A percentile compares a stretch with the other conserved stretches of the same genome.
phyloP scores from a whole-genome alignment of 2,888 invertebrate species.

The Sminthurinus aureus region DNA sequence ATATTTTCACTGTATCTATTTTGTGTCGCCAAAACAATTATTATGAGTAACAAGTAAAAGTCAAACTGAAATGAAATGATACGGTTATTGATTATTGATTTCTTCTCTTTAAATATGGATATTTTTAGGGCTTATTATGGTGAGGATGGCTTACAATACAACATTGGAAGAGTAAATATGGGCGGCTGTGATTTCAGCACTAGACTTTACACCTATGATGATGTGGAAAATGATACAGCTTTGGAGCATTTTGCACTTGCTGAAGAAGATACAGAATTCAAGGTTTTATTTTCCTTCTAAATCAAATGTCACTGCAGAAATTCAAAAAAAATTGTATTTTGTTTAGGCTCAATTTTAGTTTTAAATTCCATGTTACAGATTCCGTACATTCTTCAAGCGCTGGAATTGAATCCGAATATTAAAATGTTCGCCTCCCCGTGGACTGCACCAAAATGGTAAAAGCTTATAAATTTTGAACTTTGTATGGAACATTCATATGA shows the following conservation, averaged over 20 bases:
- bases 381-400: slow-evolving; percentile 47
- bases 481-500: too few relatives aligned
- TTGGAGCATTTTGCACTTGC: slow-evolving; percentile 42
- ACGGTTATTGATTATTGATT: not conserved
- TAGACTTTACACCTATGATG: slow-evolving; percentile 79
- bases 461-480: too few relatives aligned
- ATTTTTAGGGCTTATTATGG: slow-evolving; percentile 47
- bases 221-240: slow-evolving; percentile 60
- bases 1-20: too few relatives aligned
- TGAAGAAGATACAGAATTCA: slow-evolving; percentile 64
- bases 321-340: slow-evolving; percentile 3
- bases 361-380: too few relatives aligned
- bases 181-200: slow-evolving; percentile 88
- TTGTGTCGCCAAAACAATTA: too few relatives aligned
- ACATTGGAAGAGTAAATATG: slow-evolving; percentile 68
- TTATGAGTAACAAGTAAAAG: too few relatives aligned
- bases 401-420: slow-evolving; percentile 41
- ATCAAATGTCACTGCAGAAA: not conserved
- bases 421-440: slow-evolving; percentile 66
- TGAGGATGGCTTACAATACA: slow-evolving; percentile 47
- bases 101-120: not conserved
- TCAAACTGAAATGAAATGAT: not conserved
- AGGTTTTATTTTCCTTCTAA: too few relatives aligned
- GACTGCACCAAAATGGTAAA: slow-evolving; percentile 67
- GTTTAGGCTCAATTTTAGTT: slow-evolving; percentile 14